phyloP scores from a whole-genome alignment of 2,888 invertebrate species.

The Mechanitis messenoides region DNA sequence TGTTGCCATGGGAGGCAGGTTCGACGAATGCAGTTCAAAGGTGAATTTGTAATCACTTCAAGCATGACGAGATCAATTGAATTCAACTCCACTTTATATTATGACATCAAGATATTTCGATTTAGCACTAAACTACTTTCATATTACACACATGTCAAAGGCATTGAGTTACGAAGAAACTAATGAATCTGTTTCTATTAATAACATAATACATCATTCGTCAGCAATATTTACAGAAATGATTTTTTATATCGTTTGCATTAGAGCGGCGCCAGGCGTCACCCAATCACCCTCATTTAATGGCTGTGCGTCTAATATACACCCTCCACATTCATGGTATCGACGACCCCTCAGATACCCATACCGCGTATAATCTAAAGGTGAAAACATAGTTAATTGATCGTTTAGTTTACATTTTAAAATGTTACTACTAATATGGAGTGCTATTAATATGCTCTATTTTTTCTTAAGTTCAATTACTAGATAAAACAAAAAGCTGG shows the following conservation, averaged over 20 bases:
- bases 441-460: too few relatives aligned
- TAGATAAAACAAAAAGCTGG: too few relatives aligned
- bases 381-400: slow-evolving; percentile 11
- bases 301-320: slow-evolving; percentile 52
- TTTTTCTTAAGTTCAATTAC: too few relatives aligned
- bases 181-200: background rate
- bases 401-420: slow-evolving; percentile 10
- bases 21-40: slow-evolving; percentile 17
- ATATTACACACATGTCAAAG: too few relatives aligned
- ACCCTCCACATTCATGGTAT: slow-evolving; percentile 42
- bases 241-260: slow-evolving; percentile 56
- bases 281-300: slow-evolving; percentile 45
- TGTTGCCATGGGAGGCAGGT: background rate
- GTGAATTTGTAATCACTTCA: slow-evolving; percentile 18
- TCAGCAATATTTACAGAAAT: slow-evolving; percentile 44
- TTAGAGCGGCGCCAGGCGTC: slow-evolving; percentile 41
- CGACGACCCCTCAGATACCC: slow-evolving; percentile 33
- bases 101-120: slow-evolving; percentile 20
- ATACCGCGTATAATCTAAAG: slow-evolving; percentile 24
- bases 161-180: too few relatives aligned
- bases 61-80: slow-evolving; percentile 24
- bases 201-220: background rate
- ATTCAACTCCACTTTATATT: slow-evolving; percentile 29
- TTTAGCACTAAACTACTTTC: slow-evolving; percentile 6
- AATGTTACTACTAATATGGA: too few relatives aligned